Evolutionary conservation across 2,888 invertebrate genomes (phyloP).

Genomic region (Eueremaeus valkanovi): DNA sequence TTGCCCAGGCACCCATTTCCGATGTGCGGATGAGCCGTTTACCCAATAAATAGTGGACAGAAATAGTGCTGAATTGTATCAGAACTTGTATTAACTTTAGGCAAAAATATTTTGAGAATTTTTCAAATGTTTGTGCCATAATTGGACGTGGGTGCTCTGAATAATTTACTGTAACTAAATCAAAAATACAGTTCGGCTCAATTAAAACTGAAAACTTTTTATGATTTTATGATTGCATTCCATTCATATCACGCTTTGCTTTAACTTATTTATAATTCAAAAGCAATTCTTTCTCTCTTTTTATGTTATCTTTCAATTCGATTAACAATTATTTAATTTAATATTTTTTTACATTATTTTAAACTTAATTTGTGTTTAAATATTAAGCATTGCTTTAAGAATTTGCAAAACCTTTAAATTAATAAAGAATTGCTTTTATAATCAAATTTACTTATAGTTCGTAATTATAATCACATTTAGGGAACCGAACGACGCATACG

Average conservation of each 20-base stretch:
- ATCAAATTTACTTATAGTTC: constrained; percentile 16
- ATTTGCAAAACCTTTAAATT: constrained; percentile 1
- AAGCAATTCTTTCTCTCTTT: neutral
- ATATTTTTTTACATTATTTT: neutral
- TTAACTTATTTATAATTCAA: neutral
- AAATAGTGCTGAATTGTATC: no score
- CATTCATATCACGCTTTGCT: neutral
- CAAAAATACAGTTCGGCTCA: no score
- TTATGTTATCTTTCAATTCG: neutral
- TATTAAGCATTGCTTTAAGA: neutral
- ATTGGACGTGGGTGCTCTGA: neutral
- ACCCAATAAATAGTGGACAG: no score
- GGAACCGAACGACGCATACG: neutral
- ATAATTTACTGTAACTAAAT: neutral
- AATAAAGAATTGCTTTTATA: neutral
- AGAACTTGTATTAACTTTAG: no score
- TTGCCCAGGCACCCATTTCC: no score
- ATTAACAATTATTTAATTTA: neutral
- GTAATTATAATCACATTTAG: neutral
- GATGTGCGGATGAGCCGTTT: no score
- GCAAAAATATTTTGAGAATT: no score
- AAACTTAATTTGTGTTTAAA: no score
- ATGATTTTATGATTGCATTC: neutral
- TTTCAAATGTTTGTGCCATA: no score
- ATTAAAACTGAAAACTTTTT: neutral